Evolutionary conservation across 2,888 invertebrate genomes (phyloP), one percentile per base, ranked within the genome.

Genomic region (Malthinus seriepunctatus): DNA sequence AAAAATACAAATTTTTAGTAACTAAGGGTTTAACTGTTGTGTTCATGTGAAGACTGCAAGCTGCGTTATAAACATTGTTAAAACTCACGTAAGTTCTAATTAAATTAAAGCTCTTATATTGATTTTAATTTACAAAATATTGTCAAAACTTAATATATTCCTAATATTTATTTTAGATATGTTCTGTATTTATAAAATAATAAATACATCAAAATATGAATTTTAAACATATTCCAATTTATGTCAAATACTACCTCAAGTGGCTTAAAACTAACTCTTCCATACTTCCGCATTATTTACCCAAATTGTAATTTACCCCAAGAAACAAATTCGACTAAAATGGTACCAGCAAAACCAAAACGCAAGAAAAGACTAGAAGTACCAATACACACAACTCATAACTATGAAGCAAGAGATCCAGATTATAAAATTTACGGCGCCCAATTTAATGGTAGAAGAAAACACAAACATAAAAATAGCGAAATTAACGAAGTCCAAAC

Each of bases 341-440:
- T 32, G 35, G 51, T 65, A 12, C 68, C 71, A 10, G 46, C 51
- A 14, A 75, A 73, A 62, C 69, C 73, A 5, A 65, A 70, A 48
- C 64, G 69, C 50, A 74, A 71, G 57, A 57, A 61, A 54, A 71
- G 68, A 53, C 39, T 65, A 0, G 73, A 74, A 32, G 76, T 76
- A n/a, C 75, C 75, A 5, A 70, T 77, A 1, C 76, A 77, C 53
- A 67, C 64, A 57, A 15, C 46, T 8, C 55, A 38, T 35, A 52
- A 39, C 42, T 45, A 51, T 5, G 37, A 46, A 9, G 39, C 33
- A 11, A 46, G 42, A 12, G 60, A 56, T n/a, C 12, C 39, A 1
- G 32, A 46, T 7, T 55, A 54, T 42, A 64, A 59, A 56, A 55
- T 49, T 8, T 76, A 71, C 63, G 67, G 69, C 14, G 73, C 73